Percentiles rank a stretch among this genome's conserved stretches.
phyloP scores from a whole-genome alignment of 2,797 vertebrate species.

The Notolabrus celidotus region DNA sequence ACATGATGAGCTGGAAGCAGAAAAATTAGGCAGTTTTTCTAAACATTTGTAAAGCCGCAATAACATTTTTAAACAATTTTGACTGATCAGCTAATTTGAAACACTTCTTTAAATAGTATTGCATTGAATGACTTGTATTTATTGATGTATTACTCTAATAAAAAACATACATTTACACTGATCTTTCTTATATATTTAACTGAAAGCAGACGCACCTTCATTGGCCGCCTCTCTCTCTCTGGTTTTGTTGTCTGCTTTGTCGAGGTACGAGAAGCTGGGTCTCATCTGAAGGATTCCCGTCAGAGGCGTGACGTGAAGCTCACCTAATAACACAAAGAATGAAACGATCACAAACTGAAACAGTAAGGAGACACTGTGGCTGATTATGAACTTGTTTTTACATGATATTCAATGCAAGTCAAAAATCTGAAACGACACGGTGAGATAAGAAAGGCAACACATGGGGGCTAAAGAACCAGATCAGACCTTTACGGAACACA shows the following conservation, averaged over 20 bases:
- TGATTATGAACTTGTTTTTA: too few relatives aligned
- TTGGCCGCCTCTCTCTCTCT: constrained; percentile 95
- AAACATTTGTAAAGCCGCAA: too few relatives aligned
- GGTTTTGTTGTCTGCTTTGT: constrained; percentile 96
- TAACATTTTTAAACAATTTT: too few relatives aligned
- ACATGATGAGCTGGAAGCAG: too few relatives aligned
- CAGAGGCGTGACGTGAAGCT: constrained; percentile 96
- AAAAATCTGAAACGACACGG: too few relatives aligned
- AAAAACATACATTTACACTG: not conserved
- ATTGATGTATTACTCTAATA: not conserved
- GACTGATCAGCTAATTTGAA: too few relatives aligned
- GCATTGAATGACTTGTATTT: too few relatives aligned
- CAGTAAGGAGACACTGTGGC: not conserved
- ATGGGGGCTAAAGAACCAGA: not conserved
- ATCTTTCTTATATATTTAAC: not conserved
- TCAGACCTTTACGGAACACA: constrained; percentile 93
- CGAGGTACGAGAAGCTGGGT: constrained; percentile 96
- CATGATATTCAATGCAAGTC: too few relatives aligned
- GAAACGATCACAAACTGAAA: constrained; percentile 4
- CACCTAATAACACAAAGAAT: constrained; percentile 83
- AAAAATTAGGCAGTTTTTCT: too few relatives aligned
- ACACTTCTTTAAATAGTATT: too few relatives aligned
- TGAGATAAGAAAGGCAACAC: too few relatives aligned
- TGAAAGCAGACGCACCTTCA: constrained; percentile 84
- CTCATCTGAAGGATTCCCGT: constrained; percentile 97